These are phyloP conservation scores for Aphidius colemani DNA, from an alignment of 2,888 invertebrate genomes.

Conservation along the genomic window DNA sequence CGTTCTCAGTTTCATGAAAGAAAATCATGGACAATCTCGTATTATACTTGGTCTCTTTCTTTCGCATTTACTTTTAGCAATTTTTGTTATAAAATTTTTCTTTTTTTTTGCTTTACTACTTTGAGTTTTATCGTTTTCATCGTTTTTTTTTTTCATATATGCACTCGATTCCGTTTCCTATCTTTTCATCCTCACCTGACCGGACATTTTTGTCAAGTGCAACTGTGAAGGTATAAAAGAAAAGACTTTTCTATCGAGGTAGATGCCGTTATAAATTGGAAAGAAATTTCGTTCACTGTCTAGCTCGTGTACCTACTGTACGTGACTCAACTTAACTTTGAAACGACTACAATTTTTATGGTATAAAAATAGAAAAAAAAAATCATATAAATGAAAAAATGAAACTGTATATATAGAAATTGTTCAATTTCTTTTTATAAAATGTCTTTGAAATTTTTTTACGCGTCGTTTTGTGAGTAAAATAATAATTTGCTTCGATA, in stretches of 20 bases:
- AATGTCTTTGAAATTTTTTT: background rate
- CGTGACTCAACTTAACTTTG: constrained; percentile 27
- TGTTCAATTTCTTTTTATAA: background rate
- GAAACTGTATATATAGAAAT: background rate
- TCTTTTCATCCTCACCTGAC: constrained; percentile 11
- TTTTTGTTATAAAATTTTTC: background rate
- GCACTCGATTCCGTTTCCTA: background rate
- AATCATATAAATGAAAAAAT: background rate
- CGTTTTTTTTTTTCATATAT: background rate
- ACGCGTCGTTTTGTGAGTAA: background rate
- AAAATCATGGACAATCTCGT: constrained; percentile 17
- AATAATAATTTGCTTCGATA: too few relatives aligned
- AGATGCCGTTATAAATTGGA: constrained; percentile 23
- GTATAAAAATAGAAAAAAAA: background rate
- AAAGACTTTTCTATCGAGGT: constrained; percentile 24
- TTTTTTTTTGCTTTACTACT: background rate
- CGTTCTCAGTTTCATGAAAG: constrained; percentile 1
- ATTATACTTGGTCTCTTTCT: constrained; percentile 1
- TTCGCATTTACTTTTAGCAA: background rate
- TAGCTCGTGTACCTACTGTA: constrained; percentile 4
- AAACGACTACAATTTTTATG: constrained; percentile 14
- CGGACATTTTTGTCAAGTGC: constrained; percentile 18
- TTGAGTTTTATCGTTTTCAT: background rate
- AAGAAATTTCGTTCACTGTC: constrained; percentile 20
- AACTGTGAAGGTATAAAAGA: constrained; percentile 4